These are phyloP conservation scores for Nestor notabilis DNA, from an alignment of 2,113 vertebrate genomes.

Conservation along the genomic window DNA sequence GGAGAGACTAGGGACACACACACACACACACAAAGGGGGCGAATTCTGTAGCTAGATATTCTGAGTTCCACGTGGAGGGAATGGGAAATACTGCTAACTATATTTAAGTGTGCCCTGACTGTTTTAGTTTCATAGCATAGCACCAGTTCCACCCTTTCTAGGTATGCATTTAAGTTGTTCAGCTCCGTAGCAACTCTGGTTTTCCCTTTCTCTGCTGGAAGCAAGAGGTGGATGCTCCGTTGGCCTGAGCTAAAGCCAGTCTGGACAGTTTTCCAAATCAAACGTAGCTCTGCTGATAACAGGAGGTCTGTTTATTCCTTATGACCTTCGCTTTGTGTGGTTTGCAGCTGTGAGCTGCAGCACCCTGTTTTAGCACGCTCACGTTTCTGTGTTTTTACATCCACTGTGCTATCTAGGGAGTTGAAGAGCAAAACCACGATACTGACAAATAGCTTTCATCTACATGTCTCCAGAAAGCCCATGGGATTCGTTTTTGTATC, in stretches of 20 bases:
- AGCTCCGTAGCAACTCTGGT: conserved; percentile 15
- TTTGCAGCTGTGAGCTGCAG: not conserved
- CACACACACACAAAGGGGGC: not conserved
- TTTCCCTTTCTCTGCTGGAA: conserved; percentile 1
- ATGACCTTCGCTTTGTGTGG: conserved; percentile 59
- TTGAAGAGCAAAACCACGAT: conserved; percentile 33
- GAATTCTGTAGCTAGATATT: conserved; percentile 64
- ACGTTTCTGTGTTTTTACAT: not conserved
- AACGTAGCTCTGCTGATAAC: conserved; percentile 59
- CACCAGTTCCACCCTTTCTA: conserved; percentile 54
- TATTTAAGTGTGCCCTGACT: conserved; percentile 55
- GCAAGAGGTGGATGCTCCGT: conserved; percentile 32
- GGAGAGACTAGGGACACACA: not conserved
- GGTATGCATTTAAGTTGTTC: conserved; percentile 38
- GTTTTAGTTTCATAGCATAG: conserved; percentile 59
- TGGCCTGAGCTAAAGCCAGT: conserved; percentile 42
- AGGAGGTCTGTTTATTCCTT: conserved; percentile 47
- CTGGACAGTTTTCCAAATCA: conserved; percentile 57
- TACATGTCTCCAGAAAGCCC: conserved; percentile 3
- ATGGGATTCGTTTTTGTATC: not conserved
- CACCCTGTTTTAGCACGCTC: not conserved
- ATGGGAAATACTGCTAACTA: conserved; percentile 47
- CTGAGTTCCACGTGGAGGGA: conserved; percentile 31
- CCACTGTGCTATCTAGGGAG: not conserved
- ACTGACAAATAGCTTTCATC: not conserved